Evolutionary conservation across 1,140 invertebrate genomes (phyloP), one percentile per base, ranked within the genome.

Genomic region (Drosophila auraria): DNA sequence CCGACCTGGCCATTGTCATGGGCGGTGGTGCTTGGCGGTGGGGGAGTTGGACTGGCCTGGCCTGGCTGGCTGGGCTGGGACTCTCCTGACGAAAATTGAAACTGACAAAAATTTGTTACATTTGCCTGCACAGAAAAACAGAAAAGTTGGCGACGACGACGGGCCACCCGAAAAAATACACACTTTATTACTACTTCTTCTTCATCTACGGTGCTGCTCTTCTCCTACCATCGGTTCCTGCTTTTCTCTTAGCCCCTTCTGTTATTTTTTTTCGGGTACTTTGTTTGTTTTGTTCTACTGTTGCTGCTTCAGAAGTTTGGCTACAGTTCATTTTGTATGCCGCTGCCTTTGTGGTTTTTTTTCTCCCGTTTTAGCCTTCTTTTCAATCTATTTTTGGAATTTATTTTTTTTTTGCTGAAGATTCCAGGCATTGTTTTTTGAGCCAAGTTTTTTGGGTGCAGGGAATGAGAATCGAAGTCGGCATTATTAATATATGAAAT

Each of bases 21-120:
- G 78, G 56, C 75, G 65, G 50, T 66, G 51, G 47, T 15, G 40
- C 30, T 50, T 44, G 51, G 47, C 38, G 33, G 33, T 20, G 44
- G 33, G 15, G 11, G 23, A 25, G 20, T 8, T 54, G 33, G 54
- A 14, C 17, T 42, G 44, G 54, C 38, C 51, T 20, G 50, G 25
- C 25, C 45, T 12, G 50, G 30, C 45, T 14, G 27, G 27, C 62
- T 47, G 68, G 64, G 60, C 36, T 30, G 82, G 64, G 69, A 47
- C 45, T 75, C 64, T 66, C 14, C 62, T 82, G 83, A 82, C 82
- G 86, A 87, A 90, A 90, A 90, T 90, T 90, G 86, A 90, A 91
- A 90, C 86, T 90, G 86, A 90, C 86, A 90, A 90, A 90, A 90
- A 91, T 90, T 90, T 86, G 84, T 90, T 89, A 87, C 83, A 89